These are phyloP conservation scores for Ecdyonurus torrentis DNA, from an alignment of 2,888 invertebrate species.

Conservation along the genomic window DNA sequence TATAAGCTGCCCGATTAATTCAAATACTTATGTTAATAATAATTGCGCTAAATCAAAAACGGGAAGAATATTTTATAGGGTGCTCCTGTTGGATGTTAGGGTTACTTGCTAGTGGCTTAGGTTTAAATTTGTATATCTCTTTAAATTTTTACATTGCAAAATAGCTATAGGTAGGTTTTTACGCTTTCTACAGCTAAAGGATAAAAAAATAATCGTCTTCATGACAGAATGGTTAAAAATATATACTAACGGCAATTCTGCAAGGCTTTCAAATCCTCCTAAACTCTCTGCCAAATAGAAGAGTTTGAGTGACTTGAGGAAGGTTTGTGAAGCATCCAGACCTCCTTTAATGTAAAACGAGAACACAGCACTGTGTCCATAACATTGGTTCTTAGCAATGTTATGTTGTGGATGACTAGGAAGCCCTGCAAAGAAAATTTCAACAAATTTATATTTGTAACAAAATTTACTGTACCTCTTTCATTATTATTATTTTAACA, in stretches of 20 bases:
- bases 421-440: conserved; percentile 37
- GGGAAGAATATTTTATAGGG: too few relatives aligned
- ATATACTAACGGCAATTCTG: conserved; percentile 73
- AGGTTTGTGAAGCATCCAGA: conserved; percentile 48
- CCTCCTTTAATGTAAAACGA: conserved; percentile 74
- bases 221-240: too few relatives aligned
- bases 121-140: too few relatives aligned
- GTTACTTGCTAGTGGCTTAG: too few relatives aligned
- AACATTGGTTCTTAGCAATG: conserved; percentile 59
- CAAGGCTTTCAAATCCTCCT: conserved; percentile 88
- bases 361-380: conserved; percentile 84
- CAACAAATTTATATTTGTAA: not conserved
- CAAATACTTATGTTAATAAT: too few relatives aligned
- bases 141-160: too few relatives aligned
- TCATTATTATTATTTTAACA: too few relatives aligned
- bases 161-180: too few relatives aligned
- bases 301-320: conserved; percentile 54
- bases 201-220: conserved; percentile 9
- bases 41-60: too few relatives aligned
- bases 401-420: conserved; percentile 75
- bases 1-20: too few relatives aligned
- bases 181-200: not conserved
- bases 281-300: conserved; percentile 86
- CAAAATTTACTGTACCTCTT: conserved; percentile 17
- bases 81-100: too few relatives aligned